phyloP scores from a whole-genome alignment of 2,888 invertebrate species.

The Aricia artaxerxes region DNA sequence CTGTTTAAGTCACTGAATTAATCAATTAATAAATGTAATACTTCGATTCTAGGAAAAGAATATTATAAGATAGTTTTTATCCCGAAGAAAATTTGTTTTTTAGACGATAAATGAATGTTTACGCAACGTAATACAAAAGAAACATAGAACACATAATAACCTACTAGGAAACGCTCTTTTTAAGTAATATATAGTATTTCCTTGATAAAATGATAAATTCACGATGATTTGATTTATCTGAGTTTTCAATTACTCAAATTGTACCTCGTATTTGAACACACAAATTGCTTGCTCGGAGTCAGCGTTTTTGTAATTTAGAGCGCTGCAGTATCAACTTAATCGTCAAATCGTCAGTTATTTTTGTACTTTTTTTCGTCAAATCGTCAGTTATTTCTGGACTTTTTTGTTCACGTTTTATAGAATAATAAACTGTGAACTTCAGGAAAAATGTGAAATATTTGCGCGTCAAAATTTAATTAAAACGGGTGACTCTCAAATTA shows the following conservation, averaged over 20 bases:
- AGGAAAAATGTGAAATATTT: neutral
- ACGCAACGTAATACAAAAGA: too few relatives aligned
- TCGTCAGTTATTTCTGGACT: neutral
- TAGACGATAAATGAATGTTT: too few relatives aligned
- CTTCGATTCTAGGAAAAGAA: too few relatives aligned
- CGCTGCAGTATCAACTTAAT: slow-evolving; percentile 5
- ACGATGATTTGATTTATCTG: neutral
- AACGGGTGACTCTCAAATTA: neutral
- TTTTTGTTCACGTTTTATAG: neutral
- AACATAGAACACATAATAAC: too few relatives aligned
- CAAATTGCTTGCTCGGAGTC: slow-evolving; percentile 5
- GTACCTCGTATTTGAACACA: slow-evolving; percentile 19
- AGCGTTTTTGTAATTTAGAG: slow-evolving; percentile 16
- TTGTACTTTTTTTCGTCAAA: neutral
- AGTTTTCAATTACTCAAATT: neutral
- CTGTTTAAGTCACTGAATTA: too few relatives aligned
- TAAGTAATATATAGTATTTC: neutral
- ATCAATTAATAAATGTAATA: too few relatives aligned
- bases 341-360: neutral
- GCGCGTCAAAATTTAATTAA: neutral
- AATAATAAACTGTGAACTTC: neutral
- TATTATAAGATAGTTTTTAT: too few relatives aligned
- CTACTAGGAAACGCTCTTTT: too few relatives aligned
- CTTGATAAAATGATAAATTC: neutral
- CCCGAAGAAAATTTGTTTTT: too few relatives aligned